Base-by-base conservation (phyloP, 1,140 invertebrate genomes). In the Scaptomyza hsui region DNA sequence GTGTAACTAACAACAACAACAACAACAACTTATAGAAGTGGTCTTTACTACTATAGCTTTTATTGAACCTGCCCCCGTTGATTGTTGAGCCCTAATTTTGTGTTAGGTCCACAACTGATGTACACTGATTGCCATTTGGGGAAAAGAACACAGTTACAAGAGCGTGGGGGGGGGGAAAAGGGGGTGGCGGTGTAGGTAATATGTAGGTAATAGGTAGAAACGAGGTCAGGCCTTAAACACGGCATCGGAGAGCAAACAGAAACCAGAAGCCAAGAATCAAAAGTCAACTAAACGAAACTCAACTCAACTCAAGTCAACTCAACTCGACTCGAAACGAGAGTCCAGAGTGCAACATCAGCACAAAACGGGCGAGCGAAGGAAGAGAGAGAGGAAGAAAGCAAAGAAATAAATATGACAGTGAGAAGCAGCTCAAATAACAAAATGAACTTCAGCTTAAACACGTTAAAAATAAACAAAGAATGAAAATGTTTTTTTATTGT, bases 361-460 rank as follows among this genome's bases (percentile, higher is more conserved):
- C 15, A 63, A 56, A 49, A 32, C n/a, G n/a, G n/a, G n/a, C n/a
- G n/a, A n/a, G n/a, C n/a, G 5, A 26, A 29, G 6, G 6, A 29
- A 7, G 7, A 21, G n/a, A 52, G 51, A 15, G 18, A 18, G 60
- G 16, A 10, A 1, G 13, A 41, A 3, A 39, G 19, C 7, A 51
- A 19, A 9, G 2, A 37, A 4, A 29, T 18, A 41, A 21, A 62
- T 56, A 64, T 56, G 45, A 59, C 19, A 65, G 37, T 29, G 26
- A 39, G 44, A 13, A 24, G 3, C 41, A 47, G 42, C 21, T 51
- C 72, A 59, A 67, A 52, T 72, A 52, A 65, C 42, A 57, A 53
- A 85, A 80, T 86, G 73, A 86, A 85, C 81, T 80, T 81, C 73
- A 76, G 60, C 35, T 70, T 74, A 78, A 68, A 64, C 82, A 85